Percentiles rank a stretch among this genome's conserved stretches.
These are phyloP conservation scores for Lepilemur ruficaudatus DNA, from an alignment of 2,797 vertebrate genomes.

Conservation along the genomic window DNA sequence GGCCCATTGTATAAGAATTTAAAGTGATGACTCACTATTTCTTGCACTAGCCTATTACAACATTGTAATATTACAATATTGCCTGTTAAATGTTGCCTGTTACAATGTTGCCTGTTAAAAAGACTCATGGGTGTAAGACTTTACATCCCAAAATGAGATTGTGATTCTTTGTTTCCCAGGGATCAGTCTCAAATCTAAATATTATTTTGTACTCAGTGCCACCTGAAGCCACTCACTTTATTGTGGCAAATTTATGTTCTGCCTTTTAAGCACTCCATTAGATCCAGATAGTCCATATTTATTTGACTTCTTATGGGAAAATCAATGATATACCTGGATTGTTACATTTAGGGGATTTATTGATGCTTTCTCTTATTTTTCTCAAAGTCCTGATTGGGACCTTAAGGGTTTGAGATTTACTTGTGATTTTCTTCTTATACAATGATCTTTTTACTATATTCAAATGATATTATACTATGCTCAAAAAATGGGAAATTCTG, in stretches of 20 bases:
- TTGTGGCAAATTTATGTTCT: not conserved
- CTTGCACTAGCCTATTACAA: not conserved
- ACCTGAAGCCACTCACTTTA: not conserved
- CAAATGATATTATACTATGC: not conserved
- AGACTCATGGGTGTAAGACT: not conserved
- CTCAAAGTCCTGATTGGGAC: not conserved
- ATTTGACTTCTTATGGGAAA: not conserved
- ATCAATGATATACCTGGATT: not conserved
- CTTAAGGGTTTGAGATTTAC: not conserved
- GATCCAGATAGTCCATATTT: not conserved
- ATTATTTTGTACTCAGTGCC: not conserved
- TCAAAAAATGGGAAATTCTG: not conserved
- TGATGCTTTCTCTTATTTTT: not conserved
- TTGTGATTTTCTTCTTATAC: not conserved
- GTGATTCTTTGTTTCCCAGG: not conserved
- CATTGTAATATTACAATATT: not conserved
- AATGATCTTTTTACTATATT: not conserved
- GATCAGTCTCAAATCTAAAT: not conserved
- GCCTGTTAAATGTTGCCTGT: not conserved
- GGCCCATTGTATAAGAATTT: not conserved
- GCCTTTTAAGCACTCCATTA: not conserved
- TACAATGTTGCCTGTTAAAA: not conserved
- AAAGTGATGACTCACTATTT: not conserved
- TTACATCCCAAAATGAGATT: not conserved
- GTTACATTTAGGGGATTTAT: not conserved